Conservation (phyloP, 2,797 vertebrate species). For the Malacoraja senta region DNA sequence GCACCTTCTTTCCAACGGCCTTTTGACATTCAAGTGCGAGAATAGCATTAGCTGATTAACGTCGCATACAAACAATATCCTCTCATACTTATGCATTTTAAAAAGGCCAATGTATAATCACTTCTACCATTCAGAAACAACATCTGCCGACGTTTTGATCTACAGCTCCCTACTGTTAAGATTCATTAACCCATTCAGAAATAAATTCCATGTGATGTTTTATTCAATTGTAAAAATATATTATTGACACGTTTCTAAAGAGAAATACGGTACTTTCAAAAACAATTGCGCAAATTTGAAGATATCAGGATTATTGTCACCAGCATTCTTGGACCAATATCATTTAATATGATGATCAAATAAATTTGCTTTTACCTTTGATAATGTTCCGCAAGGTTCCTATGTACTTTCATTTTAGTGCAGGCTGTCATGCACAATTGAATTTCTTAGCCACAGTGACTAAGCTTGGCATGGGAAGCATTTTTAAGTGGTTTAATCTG, state of each 20-base stretch:
- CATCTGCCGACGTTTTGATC: constrained; percentile 23
- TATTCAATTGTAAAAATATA: not conserved
- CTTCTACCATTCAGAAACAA: constrained; percentile 10
- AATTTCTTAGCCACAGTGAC: not conserved
- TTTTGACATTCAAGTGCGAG: constrained; percentile 10
- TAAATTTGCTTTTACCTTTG: not conserved
- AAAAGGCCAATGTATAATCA: constrained; percentile 34
- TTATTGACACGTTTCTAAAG: not conserved
- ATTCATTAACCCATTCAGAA: not conserved
- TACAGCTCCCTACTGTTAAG: not conserved
- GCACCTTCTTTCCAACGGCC: not conserved
- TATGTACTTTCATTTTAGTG: too few species aligned
- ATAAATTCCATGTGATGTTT: not conserved
- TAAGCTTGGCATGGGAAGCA: not conserved
- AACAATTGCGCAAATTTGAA: not conserved
- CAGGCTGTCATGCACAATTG: too few species aligned
- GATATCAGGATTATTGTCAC: not conserved
- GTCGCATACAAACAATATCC: not conserved
- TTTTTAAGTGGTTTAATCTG: not conserved
- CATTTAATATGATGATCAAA: not conserved
- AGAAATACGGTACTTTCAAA: not conserved
- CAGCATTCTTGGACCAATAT: not conserved
- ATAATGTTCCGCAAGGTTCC: not conserved
- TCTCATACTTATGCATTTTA: constrained; percentile 24
- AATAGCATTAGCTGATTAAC: not conserved